Evolutionary conservation across 2,888 invertebrate species (phyloP), one percentile per base, ranked within the genome.

Genomic region (Volucella inanis): DNA sequence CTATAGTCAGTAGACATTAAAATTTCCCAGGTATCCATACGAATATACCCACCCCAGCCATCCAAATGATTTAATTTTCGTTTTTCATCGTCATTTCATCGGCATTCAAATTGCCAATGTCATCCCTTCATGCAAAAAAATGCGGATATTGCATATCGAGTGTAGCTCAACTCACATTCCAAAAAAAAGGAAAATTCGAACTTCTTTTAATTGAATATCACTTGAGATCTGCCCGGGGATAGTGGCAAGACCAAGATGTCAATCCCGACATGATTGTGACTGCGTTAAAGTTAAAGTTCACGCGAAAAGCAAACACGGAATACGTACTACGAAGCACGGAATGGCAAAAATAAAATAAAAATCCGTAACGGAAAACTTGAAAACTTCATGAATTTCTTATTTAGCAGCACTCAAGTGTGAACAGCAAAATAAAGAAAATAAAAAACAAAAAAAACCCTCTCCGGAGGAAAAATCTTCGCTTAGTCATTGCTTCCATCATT

Each of bases 41-140:
- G 55, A 31, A 31, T 8, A 9, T 64, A 18, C 47, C 8, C 14
- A 3, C 12, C 12, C 1, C 50, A 55, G 39, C 59, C 47, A 43
- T 62, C 70, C 12, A 41, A n/a, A 47, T 22, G 38, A 9, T 54
- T 43, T 38, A 62, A 15, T 50, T 38, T 52, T 45, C 61, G 72
- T 82, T 77, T 78, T 62, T 67, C 78, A 67, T 62, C 74, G 50
- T 78, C 72, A 47, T 75, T 77, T 74, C 64, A 79, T 68, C 64
- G 79, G 83, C 79, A 84, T 65, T 70, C 79, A 84, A 84, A 84
- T 84, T 84, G 83, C 74, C 75, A 79, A 61, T 79, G 78, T 74
- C 64, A 64, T 79, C 31, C 47, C 70, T 79, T 84, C 79, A 84
- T 79, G 83, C 74, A 70, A 62, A 84, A 83, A 83, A 79, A 75